Conservation (phyloP, 2,888 invertebrate species). For the Agriotes lineatus region DNA sequence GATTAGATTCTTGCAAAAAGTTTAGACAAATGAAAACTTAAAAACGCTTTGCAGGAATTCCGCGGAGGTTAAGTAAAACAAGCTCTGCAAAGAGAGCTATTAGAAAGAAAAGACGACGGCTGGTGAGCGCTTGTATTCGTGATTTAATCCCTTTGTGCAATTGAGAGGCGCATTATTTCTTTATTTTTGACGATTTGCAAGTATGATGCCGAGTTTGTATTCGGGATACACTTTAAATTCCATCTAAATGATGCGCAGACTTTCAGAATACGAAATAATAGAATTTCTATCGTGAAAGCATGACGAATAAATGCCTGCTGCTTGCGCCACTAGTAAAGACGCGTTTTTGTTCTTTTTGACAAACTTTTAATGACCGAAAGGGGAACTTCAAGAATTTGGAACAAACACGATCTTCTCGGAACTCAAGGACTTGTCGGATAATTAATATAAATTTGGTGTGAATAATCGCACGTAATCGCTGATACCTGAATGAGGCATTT, state of each 20-base stretch:
- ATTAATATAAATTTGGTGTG: neutral
- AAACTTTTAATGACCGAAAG: slow-evolving; percentile 3
- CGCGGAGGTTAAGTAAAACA: too few species aligned
- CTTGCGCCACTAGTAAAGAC: neutral
- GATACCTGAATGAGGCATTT: neutral
- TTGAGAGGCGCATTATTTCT: slow-evolving; percentile 12
- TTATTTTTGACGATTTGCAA: slow-evolving; percentile 31
- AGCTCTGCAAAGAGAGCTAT: too few species aligned
- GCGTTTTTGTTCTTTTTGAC: neutral
- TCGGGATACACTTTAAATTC: slow-evolving; percentile 33
- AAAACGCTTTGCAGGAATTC: too few species aligned
- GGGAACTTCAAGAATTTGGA: neutral
- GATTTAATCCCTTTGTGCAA: slow-evolving; percentile 15
- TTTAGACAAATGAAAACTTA: too few species aligned
- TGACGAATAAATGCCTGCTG: slow-evolving; percentile 3
- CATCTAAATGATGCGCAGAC: slow-evolving; percentile 33
- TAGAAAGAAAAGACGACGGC: neutral
- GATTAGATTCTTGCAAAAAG: too few species aligned
- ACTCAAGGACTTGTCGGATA: neutral
- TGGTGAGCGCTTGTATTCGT: neutral
- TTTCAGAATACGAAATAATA: slow-evolving; percentile 32
- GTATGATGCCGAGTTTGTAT: slow-evolving; percentile 30
- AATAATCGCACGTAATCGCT: slow-evolving; percentile 3
- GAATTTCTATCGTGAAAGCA: slow-evolving; percentile 24
- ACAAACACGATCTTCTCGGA: neutral